Conservation (phyloP, 2,888 invertebrate species). For the Melolontha melolontha region DNA sequence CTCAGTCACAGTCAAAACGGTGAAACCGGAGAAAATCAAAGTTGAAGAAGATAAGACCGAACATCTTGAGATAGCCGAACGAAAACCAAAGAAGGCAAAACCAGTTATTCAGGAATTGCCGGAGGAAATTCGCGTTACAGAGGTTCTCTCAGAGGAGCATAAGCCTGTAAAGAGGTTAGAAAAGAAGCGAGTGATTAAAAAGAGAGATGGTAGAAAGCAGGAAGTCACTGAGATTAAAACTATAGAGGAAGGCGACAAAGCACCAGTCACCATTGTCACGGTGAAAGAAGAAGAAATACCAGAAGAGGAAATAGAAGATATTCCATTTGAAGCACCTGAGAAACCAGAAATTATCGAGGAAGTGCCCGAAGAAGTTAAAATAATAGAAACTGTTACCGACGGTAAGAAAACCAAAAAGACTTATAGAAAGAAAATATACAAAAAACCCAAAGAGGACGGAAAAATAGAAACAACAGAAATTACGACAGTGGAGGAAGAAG, state of each 20-base stretch:
- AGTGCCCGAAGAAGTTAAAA: constrained; percentile 54
- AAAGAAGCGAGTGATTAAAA: constrained; percentile 49
- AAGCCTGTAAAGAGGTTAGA: constrained; percentile 55
- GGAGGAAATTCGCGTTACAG: constrained; percentile 54
- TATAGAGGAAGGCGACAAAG: constrained; percentile 56
- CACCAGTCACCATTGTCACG: constrained; percentile 61
- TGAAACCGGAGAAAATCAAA: constrained; percentile 53
- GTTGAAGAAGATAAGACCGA: constrained; percentile 41
- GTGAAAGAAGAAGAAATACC: constrained; percentile 53
- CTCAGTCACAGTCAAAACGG: constrained; percentile 52
- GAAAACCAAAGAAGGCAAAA: constrained; percentile 48
- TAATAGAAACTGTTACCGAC: constrained; percentile 46
- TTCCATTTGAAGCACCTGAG: constrained; percentile 53
- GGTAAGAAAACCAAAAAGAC: constrained; percentile 46
- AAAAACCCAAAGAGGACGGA: constrained; percentile 57
- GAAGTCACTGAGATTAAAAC: constrained; percentile 59
- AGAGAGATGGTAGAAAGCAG: constrained; percentile 51
- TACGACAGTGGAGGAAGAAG: constrained; percentile 19
- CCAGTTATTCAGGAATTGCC: constrained; percentile 41
- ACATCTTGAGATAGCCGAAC: constrained; percentile 42
- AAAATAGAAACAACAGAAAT: constrained; percentile 7
- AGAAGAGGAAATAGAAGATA: constrained; percentile 49
- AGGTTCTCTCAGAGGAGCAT: constrained; percentile 56
- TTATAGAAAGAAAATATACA: constrained; percentile 63
- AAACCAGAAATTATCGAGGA: constrained; percentile 49